phyloP scores from a whole-genome alignment of 2,113 vertebrate genomes.

The Rhinoptilus africanus region DNA sequence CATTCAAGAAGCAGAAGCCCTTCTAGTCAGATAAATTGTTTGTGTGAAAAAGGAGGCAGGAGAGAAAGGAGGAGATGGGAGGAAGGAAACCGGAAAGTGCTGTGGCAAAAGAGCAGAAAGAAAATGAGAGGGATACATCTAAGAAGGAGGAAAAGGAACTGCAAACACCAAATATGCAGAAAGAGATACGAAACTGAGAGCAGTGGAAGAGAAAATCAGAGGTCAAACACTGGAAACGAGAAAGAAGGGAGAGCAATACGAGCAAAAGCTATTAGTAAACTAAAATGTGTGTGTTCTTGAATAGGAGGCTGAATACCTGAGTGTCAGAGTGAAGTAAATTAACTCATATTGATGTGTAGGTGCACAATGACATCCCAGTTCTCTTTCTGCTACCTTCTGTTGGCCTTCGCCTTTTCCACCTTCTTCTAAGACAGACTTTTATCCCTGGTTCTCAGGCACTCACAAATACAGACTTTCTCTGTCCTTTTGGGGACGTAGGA shows the following conservation, averaged over 20 bases:
- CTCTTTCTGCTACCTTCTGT: background rate
- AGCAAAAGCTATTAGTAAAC: background rate
- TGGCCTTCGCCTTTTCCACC: background rate
- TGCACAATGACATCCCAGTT: background rate
- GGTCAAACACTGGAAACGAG: background rate
- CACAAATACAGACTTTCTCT: background rate
- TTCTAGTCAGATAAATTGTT: background rate
- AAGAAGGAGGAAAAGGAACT: background rate
- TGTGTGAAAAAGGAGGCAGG: background rate
- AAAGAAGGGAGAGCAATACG: background rate
- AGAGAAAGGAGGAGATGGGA: background rate
- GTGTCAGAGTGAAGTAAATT: background rate
- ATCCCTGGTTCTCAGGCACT: background rate
- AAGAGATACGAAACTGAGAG: background rate
- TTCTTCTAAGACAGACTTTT: background rate
- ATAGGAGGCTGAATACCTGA: background rate
- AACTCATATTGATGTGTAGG: background rate
- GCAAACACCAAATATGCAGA: background rate
- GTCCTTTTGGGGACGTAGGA: background rate
- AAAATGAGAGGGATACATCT: background rate
- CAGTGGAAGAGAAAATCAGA: background rate
- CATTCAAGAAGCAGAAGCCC: background rate
- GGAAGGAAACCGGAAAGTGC: background rate
- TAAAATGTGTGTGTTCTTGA: background rate
- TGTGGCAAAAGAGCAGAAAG: background rate